Evolutionary conservation across 2,888 invertebrate genomes (phyloP).

Genomic region (Lycocerus yunnanus): DNA sequence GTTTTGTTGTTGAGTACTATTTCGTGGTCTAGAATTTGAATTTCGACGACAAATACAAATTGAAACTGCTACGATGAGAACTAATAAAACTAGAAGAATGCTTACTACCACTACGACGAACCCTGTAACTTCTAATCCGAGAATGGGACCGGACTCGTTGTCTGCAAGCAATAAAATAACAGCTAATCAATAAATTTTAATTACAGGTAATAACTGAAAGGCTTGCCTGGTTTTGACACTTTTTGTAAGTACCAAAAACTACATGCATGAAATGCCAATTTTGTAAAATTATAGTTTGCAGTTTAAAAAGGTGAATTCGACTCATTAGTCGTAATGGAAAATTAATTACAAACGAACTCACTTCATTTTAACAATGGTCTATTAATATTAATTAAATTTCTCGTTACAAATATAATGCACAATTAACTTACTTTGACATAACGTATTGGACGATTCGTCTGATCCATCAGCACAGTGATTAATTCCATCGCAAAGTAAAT

Average conservation of each 20-base stretch:
- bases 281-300: background rate
- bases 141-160: constrained; percentile 65
- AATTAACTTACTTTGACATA: constrained; percentile 79
- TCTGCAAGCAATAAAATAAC: constrained; percentile 51
- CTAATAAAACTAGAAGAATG: constrained; percentile 69
- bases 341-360: background rate
- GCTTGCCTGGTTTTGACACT: background rate
- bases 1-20: constrained; percentile 58
- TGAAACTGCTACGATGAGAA: constrained; percentile 70
- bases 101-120: constrained; percentile 75
- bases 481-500: constrained; percentile 89
- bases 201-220: background rate
- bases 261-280: background rate
- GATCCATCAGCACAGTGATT: constrained; percentile 94
- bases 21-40: constrained; percentile 54
- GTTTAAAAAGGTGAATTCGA: background rate
- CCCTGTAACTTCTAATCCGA: constrained; percentile 77
- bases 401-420: background rate
- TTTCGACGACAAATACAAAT: constrained; percentile 78
- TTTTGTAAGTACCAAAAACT: background rate
- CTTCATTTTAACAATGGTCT: background rate
- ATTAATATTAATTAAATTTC: background rate
- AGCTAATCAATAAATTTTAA: background rate
- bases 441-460: constrained; percentile 83
- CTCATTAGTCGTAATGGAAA: background rate